Conservation (phyloP, 2,888 invertebrate genomes). For the Archips xylosteana region DNA sequence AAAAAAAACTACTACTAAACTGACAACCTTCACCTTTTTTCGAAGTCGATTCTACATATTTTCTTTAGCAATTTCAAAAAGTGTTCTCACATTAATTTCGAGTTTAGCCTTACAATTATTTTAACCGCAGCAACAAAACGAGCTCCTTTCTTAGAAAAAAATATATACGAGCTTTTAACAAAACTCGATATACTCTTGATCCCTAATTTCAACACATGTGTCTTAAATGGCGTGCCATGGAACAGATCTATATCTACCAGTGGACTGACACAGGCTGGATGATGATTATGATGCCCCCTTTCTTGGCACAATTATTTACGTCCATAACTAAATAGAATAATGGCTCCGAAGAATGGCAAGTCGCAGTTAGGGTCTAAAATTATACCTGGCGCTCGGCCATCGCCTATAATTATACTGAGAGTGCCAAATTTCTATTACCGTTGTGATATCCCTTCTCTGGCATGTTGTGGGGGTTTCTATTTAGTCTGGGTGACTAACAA, state of each 20-base stretch:
- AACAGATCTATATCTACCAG: too few species aligned
- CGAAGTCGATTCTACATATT: too few species aligned
- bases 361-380: conserved; percentile 68
- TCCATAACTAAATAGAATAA: conserved; percentile 45
- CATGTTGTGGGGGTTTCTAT: conserved; percentile 46
- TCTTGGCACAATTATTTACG: conserved; percentile 24
- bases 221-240: too few species aligned
- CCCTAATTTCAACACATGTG: neutral
- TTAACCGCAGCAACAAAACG: too few species aligned
- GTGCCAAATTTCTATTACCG: conserved; percentile 75
- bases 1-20: too few species aligned
- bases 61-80: too few species aligned
- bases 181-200: neutral
- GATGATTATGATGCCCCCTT: neutral
- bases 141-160: too few species aligned
- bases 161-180: neutral
- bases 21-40: too few species aligned
- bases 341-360: conserved; percentile 60
- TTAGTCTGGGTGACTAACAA: conserved; percentile 30
- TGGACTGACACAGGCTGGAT: too few species aligned
- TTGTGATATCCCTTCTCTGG: conserved; percentile 60
- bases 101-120: too few species aligned
- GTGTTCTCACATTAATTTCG: too few species aligned
- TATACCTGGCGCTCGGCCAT: conserved; percentile 72
- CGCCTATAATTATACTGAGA: conserved; percentile 70